Percentiles rank a stretch among this genome's conserved stretches.
Evolutionary conservation across 2,888 invertebrate species (phyloP).

Genomic region (Lochmaea capreae): DNA sequence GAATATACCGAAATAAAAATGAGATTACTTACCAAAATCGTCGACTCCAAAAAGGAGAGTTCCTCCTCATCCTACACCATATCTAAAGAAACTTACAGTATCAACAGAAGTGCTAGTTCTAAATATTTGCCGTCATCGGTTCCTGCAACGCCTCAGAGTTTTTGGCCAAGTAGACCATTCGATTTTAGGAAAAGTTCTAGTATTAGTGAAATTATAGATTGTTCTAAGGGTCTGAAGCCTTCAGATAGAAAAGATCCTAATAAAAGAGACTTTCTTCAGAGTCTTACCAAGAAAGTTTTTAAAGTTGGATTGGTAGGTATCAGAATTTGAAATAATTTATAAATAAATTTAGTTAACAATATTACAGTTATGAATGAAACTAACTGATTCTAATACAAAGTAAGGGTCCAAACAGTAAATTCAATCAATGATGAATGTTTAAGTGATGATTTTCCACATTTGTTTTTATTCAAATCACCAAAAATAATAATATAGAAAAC

Average conservation of each 20-base stretch:
- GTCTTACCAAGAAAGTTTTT: slow-evolving; percentile 84
- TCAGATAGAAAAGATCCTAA: slow-evolving; percentile 86
- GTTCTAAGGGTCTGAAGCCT: slow-evolving; percentile 83
- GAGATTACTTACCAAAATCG: slow-evolving; percentile 54
- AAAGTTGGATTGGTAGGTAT: slow-evolving; percentile 84
- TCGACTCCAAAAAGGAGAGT: slow-evolving; percentile 52
- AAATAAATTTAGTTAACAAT: no score
- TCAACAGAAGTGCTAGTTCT: slow-evolving; percentile 52
- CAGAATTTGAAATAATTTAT: no score
- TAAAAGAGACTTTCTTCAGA: slow-evolving; percentile 83
- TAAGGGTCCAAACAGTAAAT: no score
- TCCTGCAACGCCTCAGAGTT: slow-evolving; percentile 50
- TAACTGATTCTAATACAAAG: no score
- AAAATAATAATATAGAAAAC: no score
- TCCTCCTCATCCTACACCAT: slow-evolving; percentile 46
- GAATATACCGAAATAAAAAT: slow-evolving; percentile 42
- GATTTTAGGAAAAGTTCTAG: slow-evolving; percentile 60
- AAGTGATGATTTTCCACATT: no score
- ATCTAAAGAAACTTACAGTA: slow-evolving; percentile 50
- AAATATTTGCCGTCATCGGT: slow-evolving; percentile 50
- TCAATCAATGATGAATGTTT: no score
- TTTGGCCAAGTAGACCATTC: slow-evolving; percentile 41
- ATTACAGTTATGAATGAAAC: no score
- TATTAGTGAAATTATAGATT: slow-evolving; percentile 72
- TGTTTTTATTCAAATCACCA: no score